These are phyloP conservation scores for Oscheius sp. DNA, from an alignment of 2,888 invertebrate species.

Conservation along the genomic window DNA sequence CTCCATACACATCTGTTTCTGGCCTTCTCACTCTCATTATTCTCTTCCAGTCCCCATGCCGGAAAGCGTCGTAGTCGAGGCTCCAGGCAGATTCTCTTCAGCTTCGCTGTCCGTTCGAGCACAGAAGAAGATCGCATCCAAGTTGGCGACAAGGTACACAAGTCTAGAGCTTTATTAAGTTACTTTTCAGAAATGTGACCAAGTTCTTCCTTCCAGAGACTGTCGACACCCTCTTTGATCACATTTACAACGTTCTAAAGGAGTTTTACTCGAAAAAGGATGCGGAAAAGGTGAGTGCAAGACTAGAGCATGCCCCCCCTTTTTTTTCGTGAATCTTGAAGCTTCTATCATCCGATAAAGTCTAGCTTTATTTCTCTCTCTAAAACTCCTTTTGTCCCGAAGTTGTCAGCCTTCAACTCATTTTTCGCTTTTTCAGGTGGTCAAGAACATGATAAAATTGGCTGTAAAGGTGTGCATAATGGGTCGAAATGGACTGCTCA, in stretches of 20 bases:
- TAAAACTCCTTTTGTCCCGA: neutral
- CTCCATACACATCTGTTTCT: conserved; percentile 17
- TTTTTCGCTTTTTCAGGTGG: conserved; percentile 17
- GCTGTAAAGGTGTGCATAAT: conserved; percentile 32
- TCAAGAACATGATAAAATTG: conserved; percentile 38
- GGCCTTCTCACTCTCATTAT: neutral
- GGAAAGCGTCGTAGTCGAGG: conserved; percentile 9
- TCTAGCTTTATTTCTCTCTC: too few relatives aligned
- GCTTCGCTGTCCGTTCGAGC: conserved; percentile 31
- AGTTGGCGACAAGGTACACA: conserved; percentile 22
- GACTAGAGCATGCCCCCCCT: too few relatives aligned
- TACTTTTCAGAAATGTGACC: conserved; percentile 29
- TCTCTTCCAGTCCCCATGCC: conserved; percentile 14
- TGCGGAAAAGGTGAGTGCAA: conserved; percentile 30
- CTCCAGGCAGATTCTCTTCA: conserved; percentile 18
- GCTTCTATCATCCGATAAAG: too few relatives aligned
- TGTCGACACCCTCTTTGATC: conserved; percentile 25
- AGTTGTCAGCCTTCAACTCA: too few relatives aligned
- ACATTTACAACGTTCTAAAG: conserved; percentile 13
- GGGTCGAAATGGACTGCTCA: conserved; percentile 28
- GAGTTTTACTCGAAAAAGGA: conserved; percentile 32
- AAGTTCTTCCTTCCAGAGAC: conserved; percentile 35
- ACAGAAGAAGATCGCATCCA: conserved; percentile 35
- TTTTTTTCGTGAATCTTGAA: too few relatives aligned
- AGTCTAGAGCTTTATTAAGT: neutral